Evolutionary conservation across 2,797 vertebrate genomes (phyloP).

Genomic region (Buceros bicornis): DNA sequence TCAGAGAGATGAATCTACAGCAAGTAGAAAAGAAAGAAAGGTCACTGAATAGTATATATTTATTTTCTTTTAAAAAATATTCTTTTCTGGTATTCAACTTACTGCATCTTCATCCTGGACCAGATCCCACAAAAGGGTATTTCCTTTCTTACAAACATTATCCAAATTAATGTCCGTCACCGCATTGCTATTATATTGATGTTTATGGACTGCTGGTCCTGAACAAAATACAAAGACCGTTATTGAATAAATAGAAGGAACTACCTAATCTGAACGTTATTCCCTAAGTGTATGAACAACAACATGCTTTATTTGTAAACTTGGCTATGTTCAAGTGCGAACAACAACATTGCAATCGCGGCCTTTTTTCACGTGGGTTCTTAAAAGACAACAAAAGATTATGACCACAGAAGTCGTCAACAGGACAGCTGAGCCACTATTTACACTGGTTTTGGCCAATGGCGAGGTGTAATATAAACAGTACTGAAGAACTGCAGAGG

Average conservation of each 20-base stretch:
- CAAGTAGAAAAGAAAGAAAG: constrained; percentile 68
- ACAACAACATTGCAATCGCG: neutral
- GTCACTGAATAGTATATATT: constrained; percentile 41
- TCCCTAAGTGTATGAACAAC: neutral
- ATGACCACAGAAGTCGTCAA: neutral
- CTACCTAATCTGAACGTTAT: constrained; percentile 5
- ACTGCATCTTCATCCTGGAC: constrained; percentile 99
- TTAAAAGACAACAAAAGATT: neutral
- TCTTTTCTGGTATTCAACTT: constrained; percentile 61
- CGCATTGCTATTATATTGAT: constrained; percentile 93
- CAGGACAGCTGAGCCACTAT: neutral
- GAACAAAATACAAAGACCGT: constrained; percentile 62
- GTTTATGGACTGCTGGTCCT: constrained; percentile 96
- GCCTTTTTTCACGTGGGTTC: neutral
- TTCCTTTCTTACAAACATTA: constrained; percentile 98
- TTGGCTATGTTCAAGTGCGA: neutral
- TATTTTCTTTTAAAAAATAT: neutral
- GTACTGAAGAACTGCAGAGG: neutral
- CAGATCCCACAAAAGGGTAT: constrained; percentile 97
- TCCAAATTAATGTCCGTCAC: constrained; percentile 98
- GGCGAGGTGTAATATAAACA: neutral
- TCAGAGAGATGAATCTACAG: constrained; percentile 96
- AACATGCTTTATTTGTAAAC: neutral
- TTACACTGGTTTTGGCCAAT: neutral
- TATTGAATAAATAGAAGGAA: constrained; percentile 38